These are phyloP conservation scores for Crenichthys baileyi DNA, from an alignment of 2,797 vertebrate species.

Conservation along the genomic window DNA sequence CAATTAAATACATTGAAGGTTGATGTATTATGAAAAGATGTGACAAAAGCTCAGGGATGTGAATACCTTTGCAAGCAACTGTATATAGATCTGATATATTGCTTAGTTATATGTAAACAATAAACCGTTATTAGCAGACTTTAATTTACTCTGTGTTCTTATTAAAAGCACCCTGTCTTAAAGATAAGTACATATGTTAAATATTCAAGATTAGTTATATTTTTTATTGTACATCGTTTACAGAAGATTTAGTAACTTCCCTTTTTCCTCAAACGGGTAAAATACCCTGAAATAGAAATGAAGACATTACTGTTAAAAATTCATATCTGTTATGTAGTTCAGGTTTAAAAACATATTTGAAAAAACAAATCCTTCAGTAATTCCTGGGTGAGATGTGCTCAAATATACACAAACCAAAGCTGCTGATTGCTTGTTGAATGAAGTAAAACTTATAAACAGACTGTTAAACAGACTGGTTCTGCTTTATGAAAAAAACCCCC, in stretches of 20 bases:
- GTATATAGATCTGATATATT: no score
- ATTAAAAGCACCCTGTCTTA: background rate
- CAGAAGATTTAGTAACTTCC: background rate
- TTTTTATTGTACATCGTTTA: background rate
- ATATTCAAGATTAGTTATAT: background rate
- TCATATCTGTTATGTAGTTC: background rate
- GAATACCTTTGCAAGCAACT: no score
- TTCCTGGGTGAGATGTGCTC: background rate
- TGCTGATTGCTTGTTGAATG: background rate
- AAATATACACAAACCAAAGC: background rate
- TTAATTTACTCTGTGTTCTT: background rate
- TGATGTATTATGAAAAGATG: no score
- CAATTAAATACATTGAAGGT: no score
- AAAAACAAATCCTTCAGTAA: background rate
- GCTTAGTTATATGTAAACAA: background rate
- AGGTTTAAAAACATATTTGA: background rate
- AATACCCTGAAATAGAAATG: background rate
- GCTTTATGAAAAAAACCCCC: background rate
- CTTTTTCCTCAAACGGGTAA: background rate
- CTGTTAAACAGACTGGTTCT: background rate
- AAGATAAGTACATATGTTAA: background rate
- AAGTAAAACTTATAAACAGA: background rate
- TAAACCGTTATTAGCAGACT: background rate
- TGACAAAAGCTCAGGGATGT: no score
- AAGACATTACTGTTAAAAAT: background rate